Base-by-base conservation (phyloP, 2,113 vertebrate species). In the Triplophysa tibetana region DNA sequence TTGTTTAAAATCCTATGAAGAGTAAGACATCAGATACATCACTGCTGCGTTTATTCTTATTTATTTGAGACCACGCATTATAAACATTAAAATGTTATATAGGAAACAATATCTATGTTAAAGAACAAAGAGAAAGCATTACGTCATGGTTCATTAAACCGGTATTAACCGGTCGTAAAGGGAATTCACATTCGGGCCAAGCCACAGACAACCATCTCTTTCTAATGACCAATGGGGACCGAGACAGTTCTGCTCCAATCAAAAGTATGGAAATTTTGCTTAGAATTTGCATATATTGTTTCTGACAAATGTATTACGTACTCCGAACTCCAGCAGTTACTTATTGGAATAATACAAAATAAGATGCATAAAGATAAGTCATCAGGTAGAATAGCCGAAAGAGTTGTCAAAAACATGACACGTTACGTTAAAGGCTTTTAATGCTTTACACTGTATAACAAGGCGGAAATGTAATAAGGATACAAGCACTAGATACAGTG, bases 121-220 rank as follows among this genome's bases (percentile, higher is more conserved):
- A 70, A 11, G 7, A 21, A 72, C 12, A n/a, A 52, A 58, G 52
- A 73, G 4, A 58, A 38, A 8, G 48, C 10, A 56, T 45, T 33
- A 24, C 45, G 45, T n/a, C 70, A 76, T 84, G 81, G 83, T 81
- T 75, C 26, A 23, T 66, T 26, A 50, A 75, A 79, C 83, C 76
- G 26, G 83, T 75, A 70, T 26, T 66, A 75, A 81, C 79, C 50
- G 80, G 83, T 65, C 60, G 26, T 3, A 11, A 67, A 74, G 43
- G 63, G 8, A 29, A 12, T 6, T 54, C 45, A 11, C 8, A 5
- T 50, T 33, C 50, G 2, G 68, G 61, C 13, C n/a, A 7, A 66
- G 26, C 10, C 52, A 23, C 19, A 10, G 16, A 0, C 19, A 7
- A 7, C 12, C 6, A 45, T 79, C 26, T n/a, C 24, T 11, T 70